Evolutionary conservation across 2,888 invertebrate genomes (phyloP).

Genomic region (Nephrotoma flavescens): DNA sequence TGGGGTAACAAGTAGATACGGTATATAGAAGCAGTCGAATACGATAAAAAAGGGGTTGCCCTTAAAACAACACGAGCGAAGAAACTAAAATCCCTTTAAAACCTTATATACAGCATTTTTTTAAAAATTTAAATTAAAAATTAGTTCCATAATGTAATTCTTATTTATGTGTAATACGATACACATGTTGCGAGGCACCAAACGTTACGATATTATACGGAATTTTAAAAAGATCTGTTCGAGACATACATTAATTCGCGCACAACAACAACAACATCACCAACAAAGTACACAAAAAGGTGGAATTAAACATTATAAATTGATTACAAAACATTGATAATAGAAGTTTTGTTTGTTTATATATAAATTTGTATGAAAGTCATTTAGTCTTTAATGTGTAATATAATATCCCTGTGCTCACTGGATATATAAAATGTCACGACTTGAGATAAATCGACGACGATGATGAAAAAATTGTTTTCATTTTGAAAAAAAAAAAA

Average conservation of each 20-base stretch:
- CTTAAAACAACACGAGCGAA: not conserved
- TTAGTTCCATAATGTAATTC: not conserved
- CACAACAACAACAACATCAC: not conserved
- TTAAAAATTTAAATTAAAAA: not conserved
- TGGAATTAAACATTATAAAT: not conserved
- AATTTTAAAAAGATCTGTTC: not conserved
- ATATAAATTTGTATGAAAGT: not conserved
- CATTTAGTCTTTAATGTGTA: not conserved
- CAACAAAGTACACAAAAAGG: not conserved
- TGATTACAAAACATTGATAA: not conserved
- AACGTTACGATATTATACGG: not conserved
- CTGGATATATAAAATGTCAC: not conserved
- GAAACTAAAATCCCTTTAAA: not conserved
- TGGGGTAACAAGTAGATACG: not conserved
- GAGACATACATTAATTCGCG: not conserved
- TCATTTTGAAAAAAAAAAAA: not conserved
- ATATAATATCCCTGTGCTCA: not conserved
- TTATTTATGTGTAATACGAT: not conserved
- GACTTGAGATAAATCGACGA: not conserved
- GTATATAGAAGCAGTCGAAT: not conserved
- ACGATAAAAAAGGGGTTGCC: not conserved
- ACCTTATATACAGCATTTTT: not conserved
- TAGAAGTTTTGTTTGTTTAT: not conserved
- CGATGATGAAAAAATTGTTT: not conserved
- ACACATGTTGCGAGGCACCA: not conserved